Evolutionary conservation across 2,113 vertebrate species (phyloP).

Genomic region (Hyperopisus bebe): DNA sequence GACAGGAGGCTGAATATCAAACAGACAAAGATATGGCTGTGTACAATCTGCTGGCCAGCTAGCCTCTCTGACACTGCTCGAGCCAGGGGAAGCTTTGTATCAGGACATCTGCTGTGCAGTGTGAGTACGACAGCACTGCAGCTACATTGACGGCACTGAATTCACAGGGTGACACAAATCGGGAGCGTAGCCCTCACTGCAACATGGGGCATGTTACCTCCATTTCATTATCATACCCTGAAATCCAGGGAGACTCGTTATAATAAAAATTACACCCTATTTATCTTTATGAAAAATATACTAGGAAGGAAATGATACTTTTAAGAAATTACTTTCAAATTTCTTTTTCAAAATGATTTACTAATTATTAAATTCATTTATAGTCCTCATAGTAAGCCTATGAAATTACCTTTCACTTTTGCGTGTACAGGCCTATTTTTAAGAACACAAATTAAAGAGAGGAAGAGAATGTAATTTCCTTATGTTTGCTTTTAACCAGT

Average conservation of each 20-base stretch:
- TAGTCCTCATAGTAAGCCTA: not conserved
- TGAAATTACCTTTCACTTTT: not conserved
- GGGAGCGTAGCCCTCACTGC: not conserved
- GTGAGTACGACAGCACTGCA: not conserved
- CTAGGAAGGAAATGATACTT: not conserved
- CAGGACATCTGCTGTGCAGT: slow-evolving; percentile 15
- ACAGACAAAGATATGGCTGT: slow-evolving; percentile 28
- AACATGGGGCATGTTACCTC: not conserved
- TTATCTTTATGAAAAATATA: not conserved
- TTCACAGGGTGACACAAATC: not conserved
- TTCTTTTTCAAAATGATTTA: not conserved
- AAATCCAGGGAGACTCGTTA: not conserved
- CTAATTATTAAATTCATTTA: not conserved
- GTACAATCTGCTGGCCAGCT: slow-evolving; percentile 12
- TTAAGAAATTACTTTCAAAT: not conserved
- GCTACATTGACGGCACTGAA: not conserved
- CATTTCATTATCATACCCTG: not conserved
- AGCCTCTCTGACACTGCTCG: slow-evolving; percentile 2
- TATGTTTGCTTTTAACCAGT: not conserved
- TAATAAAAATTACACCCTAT: not conserved
- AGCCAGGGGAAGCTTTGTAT: slow-evolving; percentile 4
- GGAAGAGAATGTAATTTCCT: not conserved
- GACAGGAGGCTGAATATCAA: slow-evolving; percentile 18
- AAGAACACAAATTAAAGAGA: not conserved
- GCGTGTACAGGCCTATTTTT: not conserved